phyloP scores from a whole-genome alignment of 2,888 invertebrate species.

The Serrognathus titanus region DNA sequence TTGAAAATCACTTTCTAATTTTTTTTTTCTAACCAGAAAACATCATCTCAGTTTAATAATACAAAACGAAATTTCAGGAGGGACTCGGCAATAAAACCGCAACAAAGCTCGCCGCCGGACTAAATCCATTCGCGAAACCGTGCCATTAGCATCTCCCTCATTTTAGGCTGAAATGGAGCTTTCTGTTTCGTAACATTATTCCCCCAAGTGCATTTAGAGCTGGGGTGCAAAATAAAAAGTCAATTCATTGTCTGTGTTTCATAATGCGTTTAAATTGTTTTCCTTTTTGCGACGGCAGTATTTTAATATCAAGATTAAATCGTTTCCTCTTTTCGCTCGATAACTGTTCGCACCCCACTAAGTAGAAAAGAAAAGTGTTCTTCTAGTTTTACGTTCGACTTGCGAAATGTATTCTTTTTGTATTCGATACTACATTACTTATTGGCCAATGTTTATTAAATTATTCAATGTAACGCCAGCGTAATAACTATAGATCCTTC shows the following conservation, averaged over 20 bases:
- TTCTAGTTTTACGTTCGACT: too few species aligned
- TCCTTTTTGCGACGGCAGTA: not conserved
- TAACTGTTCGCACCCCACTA: too few species aligned
- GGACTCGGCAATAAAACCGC: not conserved
- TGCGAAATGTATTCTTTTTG: too few species aligned
- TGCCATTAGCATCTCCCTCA: slow-evolving; percentile 13
- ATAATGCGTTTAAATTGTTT: slow-evolving; percentile 12
- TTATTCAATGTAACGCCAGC: too few species aligned
- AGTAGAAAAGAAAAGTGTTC: too few species aligned
- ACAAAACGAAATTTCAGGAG: too few species aligned
- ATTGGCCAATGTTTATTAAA: too few species aligned
- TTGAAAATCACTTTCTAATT: too few species aligned
- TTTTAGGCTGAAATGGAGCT: slow-evolving; percentile 12
- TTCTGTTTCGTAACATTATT: slow-evolving; percentile 11
- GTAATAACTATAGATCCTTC: too few species aligned
- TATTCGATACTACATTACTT: too few species aligned
- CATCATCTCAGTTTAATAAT: too few species aligned
- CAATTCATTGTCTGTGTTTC: slow-evolving; percentile 13
- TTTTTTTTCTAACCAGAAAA: too few species aligned
- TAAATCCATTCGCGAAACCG: not conserved
- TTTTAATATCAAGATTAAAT: not conserved
- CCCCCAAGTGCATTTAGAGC: slow-evolving; percentile 15
- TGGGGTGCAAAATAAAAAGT: slow-evolving; percentile 18
- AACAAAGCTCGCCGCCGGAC: not conserved
- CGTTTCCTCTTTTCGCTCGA: not conserved